Evolutionary conservation across 2,797 vertebrate species (phyloP).

Genomic region (Leptodactylus fallax): DNA sequence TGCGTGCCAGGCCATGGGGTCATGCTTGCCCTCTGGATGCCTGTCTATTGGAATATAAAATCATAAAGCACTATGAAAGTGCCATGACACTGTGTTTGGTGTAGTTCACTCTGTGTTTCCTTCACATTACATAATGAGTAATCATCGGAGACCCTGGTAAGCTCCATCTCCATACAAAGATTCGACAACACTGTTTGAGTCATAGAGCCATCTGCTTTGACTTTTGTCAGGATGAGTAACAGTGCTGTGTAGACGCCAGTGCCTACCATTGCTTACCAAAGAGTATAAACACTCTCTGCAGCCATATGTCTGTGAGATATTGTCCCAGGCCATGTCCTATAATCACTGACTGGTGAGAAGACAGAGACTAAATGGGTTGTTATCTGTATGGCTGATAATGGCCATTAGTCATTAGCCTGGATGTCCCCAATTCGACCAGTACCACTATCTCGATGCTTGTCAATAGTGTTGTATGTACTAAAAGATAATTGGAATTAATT

Average conservation of each 20-base stretch:
- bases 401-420: neutral
- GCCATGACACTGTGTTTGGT: neutral
- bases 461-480: neutral
- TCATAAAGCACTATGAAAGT: neutral
- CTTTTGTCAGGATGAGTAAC: conserved; percentile 39
- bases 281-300: neutral
- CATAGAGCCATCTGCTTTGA: conserved; percentile 35
- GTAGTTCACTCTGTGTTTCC: neutral
- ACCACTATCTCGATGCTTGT: neutral
- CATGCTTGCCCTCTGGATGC: neutral
- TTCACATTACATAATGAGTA: conserved; percentile 9
- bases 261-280: conserved; percentile 2
- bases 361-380: neutral
- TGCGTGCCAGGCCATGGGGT: neutral
- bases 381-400: neutral
- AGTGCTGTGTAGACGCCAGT: neutral
- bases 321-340: neutral
- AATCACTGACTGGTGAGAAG: neutral
- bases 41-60: neutral
- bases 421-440: neutral
- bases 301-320: conserved; percentile 2
- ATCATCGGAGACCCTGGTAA: neutral
- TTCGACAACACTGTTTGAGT: conserved; percentile 29
- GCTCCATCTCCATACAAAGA: conserved; percentile 6
- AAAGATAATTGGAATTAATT: neutral